Percentiles rank a stretch among this genome's conserved stretches.
These are phyloP conservation scores for Dysidea cf. avara DNA, from an alignment of 37 sponge, comb jelly and placozoan species.

Conservation along the genomic window DNA sequence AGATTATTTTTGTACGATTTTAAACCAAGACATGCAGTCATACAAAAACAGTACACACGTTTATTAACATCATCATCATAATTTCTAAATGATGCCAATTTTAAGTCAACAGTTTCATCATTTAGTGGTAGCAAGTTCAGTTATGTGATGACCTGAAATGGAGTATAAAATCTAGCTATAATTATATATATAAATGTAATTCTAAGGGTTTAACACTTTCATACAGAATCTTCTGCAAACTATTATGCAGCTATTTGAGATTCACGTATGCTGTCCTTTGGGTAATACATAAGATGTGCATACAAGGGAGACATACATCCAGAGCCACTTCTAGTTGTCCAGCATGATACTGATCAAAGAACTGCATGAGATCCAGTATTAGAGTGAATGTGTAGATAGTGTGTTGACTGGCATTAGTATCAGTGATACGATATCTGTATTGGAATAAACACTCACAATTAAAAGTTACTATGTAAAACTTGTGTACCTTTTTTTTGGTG, in stretches of 20 bases:
- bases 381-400: conserved; percentile 80
- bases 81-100: conserved; percentile 45
- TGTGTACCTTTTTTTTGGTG: not conserved
- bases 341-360: conserved; percentile 87
- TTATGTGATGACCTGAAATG: conserved; percentile 63
- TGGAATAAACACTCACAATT: not conserved
- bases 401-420: conserved; percentile 38
- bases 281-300: not conserved
- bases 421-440: conserved; percentile 47
- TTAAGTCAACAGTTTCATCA: conserved; percentile 77
- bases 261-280: not conserved
- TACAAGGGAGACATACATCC: conserved; percentile 51
- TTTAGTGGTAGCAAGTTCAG: conserved; percentile 74
- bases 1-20: too few relatives aligned
- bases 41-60: too few relatives aligned
- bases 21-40: too few relatives aligned
- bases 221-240: not conserved
- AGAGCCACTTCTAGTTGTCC: conserved; percentile 75
- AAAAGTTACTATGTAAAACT: not conserved
- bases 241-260: too few relatives aligned
- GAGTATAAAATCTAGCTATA: too few relatives aligned
- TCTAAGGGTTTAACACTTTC: conserved; percentile 43
- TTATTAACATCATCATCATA: conserved; percentile 62
- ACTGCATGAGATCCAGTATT: conserved; percentile 91
- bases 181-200: too few relatives aligned